phyloP scores from a whole-genome alignment of 1,140 invertebrate genomes.

The Solenopsis invicta region DNA sequence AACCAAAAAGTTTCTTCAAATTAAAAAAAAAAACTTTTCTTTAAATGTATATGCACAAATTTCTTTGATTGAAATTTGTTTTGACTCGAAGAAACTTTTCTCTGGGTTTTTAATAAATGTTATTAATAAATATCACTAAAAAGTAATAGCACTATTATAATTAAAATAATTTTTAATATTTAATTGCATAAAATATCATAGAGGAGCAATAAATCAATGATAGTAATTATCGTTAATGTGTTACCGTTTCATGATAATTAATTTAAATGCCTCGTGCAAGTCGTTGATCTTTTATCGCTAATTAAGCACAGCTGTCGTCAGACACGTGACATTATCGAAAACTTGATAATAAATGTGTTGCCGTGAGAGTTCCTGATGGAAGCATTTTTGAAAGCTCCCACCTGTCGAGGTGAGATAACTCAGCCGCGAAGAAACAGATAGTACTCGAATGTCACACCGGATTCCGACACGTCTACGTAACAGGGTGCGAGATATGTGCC shows the following conservation, averaged over 20 bases:
- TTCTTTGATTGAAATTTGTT: too few relatives aligned
- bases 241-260: background rate
- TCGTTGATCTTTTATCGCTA: background rate
- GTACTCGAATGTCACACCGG: constrained; percentile 46
- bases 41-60: too few relatives aligned
- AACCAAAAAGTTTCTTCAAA: too few relatives aligned
- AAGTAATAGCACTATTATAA: background rate
- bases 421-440: constrained; percentile 28
- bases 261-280: background rate
- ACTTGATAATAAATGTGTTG: background rate
- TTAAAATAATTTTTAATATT: constrained; percentile 22
- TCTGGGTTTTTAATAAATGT: too few relatives aligned
- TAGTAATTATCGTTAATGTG: constrained; percentile 6
- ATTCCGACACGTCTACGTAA: constrained; percentile 35
- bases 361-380: background rate
- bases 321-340: background rate
- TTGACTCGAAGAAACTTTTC: too few relatives aligned
- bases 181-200: constrained; percentile 9
- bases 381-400: constrained; percentile 42
- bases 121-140: background rate
- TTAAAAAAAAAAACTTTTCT: too few relatives aligned
- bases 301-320: background rate
- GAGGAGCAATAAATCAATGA: constrained; percentile 12
- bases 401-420: constrained; percentile 41
- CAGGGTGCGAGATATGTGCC: constrained; percentile 24